Evolutionary conservation across 2,888 invertebrate species (phyloP), one percentile per base, ranked within the genome.

Genomic region (Hecatera dysodea): DNA sequence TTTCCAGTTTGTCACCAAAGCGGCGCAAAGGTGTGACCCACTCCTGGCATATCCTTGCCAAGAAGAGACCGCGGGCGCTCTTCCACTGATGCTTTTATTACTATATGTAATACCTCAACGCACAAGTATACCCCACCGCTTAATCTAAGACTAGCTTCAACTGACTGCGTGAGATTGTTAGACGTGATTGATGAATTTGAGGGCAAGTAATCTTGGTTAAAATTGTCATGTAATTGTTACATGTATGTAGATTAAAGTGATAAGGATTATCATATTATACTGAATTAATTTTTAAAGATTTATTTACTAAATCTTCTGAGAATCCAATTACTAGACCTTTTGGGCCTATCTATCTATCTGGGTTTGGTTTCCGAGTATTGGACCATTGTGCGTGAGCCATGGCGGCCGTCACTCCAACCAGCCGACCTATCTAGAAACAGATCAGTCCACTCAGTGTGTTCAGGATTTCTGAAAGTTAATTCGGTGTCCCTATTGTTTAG

Each of bases 31-130:
- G 95, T 6, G 84, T 94, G n/a, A 86, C 92, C 0, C 94, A 94
- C 71, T 92, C 95, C 0, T 96, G 95, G 95, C 94, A 95, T 67
- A 87, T 95, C 39, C 89, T 96, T 1, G 90, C 95, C 7, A 96
- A 95, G 88, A 95, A 95, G 85, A 88, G 94, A 77, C 95, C 95
- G 0, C 87, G 95, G 9, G 95, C 95, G 0, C 89, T 96, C 11
- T 96, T 96, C 87, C 94, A 93, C 75, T 96, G 86, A 78, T 57
- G 46, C 53, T 76, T 71, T 15, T 61, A 74, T 66, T 52, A 64
- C 75, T 22, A 27, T 5, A 73, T 78, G 74, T 84, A 84, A 82
- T 67, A 74, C 65, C 63, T 70, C 44, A 75, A 86, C 86, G 86
- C 89, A 86, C 88, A 88, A 87, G 76, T 90, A 86, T 85, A 88